Percentiles rank a stretch among this genome's conserved stretches.
phyloP scores from a whole-genome alignment of 2,113 vertebrate genomes.

The Tragelaphus strepsiceros region DNA sequence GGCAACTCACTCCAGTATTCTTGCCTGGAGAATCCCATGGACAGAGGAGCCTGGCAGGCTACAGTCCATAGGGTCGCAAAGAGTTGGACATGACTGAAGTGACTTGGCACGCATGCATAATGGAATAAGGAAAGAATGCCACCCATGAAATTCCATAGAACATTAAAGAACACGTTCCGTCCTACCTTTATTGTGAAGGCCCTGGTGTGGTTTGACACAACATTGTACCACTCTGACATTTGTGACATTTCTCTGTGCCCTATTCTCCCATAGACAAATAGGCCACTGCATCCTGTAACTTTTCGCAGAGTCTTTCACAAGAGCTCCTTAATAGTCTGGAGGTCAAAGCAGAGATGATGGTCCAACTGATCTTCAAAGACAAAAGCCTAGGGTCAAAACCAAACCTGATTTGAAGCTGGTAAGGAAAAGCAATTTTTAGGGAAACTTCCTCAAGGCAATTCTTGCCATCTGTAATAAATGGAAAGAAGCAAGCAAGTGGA shows the following conservation, averaged over 20 bases:
- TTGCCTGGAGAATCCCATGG: background rate
- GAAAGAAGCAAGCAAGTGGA: slow-evolving; percentile 13
- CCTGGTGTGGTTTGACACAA: background rate
- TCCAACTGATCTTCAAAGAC: background rate
- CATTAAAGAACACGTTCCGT: background rate
- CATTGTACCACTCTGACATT: background rate
- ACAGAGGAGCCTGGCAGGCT: background rate
- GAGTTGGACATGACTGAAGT: background rate
- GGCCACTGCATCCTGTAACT: background rate
- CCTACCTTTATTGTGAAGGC: background rate
- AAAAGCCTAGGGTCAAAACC: slow-evolving; percentile 27
- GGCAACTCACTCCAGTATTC: background rate
- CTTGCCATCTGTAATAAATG: slow-evolving; percentile 16
- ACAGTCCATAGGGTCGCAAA: background rate
- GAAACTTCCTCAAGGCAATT: background rate
- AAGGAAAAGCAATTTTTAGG: slow-evolving; percentile 13
- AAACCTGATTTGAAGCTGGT: slow-evolving; percentile 19
- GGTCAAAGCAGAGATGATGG: background rate
- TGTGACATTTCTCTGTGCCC: background rate
- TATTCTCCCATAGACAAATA: background rate
- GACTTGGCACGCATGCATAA: background rate
- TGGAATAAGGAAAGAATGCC: background rate
- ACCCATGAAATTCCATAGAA: background rate
- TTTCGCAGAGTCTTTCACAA: slow-evolving; percentile 2
- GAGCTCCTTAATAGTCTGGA: background rate